Conservation (phyloP, 2,113 vertebrate genomes). For the Narcine bancroftii region DNA sequence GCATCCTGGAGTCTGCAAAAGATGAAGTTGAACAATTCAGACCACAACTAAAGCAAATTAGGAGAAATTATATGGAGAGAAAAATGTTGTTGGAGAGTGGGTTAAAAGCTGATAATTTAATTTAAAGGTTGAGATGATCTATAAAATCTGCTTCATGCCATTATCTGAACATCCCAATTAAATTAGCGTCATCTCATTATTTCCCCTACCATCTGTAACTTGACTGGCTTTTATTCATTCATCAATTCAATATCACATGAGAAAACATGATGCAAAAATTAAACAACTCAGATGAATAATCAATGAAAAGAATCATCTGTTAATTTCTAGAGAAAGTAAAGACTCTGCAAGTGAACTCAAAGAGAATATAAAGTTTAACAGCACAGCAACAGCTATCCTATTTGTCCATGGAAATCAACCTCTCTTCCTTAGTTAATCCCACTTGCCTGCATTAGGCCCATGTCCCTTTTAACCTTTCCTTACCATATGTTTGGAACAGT, state of each 20-base stretch:
- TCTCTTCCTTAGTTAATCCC: too few species aligned
- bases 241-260: background rate
- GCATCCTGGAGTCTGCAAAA: background rate
- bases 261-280: background rate
- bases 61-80: background rate
- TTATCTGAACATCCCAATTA: background rate
- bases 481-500: too few species aligned
- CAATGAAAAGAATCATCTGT: background rate
- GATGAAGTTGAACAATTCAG: background rate
- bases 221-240: background rate
- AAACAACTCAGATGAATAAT: background rate
- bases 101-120: background rate
- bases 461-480: too few species aligned
- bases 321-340: too few species aligned
- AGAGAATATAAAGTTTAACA: too few species aligned
- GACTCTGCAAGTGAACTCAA: too few species aligned
- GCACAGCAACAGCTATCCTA: too few species aligned
- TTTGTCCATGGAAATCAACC: too few species aligned
- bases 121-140: slow-evolving; percentile 23
- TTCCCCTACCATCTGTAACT: background rate
- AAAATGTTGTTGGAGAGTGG: background rate
- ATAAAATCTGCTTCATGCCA: background rate
- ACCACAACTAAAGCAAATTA: background rate
- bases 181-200: background rate
- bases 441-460: too few species aligned